phyloP scores from a whole-genome alignment of 2,888 invertebrate species.

The Drosophila anomelani region DNA sequence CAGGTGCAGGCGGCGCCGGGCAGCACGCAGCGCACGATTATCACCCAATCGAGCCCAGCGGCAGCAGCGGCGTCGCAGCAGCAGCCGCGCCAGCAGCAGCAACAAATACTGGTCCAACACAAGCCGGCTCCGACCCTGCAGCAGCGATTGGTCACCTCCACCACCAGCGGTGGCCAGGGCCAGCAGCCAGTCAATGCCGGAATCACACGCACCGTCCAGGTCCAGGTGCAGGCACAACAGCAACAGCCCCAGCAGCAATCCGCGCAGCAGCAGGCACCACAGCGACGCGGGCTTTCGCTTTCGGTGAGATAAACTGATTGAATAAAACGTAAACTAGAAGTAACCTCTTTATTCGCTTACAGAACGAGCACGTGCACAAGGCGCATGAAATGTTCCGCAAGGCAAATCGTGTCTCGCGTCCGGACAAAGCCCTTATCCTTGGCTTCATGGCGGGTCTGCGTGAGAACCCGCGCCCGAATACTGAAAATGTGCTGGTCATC shows the following conservation, averaged over 20 bases:
- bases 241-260: constrained; percentile 75
- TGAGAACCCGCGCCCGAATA: constrained; percentile 98
- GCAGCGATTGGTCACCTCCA: constrained; percentile 79
- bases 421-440: constrained; percentile 98
- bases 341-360: constrained; percentile 43
- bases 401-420: constrained; percentile 97
- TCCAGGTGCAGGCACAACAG: constrained; percentile 78
- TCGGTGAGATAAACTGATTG: constrained; percentile 72
- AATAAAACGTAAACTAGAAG: too few species aligned
- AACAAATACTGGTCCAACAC: constrained; percentile 83
- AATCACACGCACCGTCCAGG: constrained; percentile 79
- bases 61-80: constrained; percentile 74
- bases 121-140: constrained; percentile 79
- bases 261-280: constrained; percentile 71
- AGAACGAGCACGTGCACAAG: constrained; percentile 98
- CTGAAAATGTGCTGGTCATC: constrained; percentile 98
- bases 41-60: constrained; percentile 77
- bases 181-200: constrained; percentile 59
- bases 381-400: constrained; percentile 99
- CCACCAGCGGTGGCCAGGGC: constrained; percentile 63
- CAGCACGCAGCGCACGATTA: constrained; percentile 83
- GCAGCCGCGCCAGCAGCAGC: constrained; percentile 82
- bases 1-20: constrained; percentile 83
- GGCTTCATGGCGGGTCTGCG: constrained; percentile 99
- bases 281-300: constrained; percentile 83